phyloP scores from a whole-genome alignment of 2,888 invertebrate genomes.

The Himalopsyche anomala region DNA sequence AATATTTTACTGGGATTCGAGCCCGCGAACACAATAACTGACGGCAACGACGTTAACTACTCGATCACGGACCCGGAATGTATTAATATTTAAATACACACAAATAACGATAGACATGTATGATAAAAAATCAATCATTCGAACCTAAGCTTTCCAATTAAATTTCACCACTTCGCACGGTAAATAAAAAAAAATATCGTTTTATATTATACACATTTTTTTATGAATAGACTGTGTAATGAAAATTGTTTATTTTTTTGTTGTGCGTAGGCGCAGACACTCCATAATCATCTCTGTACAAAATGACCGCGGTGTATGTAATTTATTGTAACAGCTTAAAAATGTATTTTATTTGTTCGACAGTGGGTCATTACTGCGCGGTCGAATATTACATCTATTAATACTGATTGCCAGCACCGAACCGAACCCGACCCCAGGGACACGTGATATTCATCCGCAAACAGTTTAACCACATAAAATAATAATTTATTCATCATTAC shows the following conservation, averaged over 20 bases:
- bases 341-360: conserved; percentile 63
- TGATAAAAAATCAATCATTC: no score
- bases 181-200: neutral
- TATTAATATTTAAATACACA: no score
- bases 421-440: neutral
- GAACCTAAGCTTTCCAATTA: neutral
- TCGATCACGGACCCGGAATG: no score
- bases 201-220: conserved; percentile 9
- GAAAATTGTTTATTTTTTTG: conserved; percentile 23
- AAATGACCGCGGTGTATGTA: conserved; percentile 53
- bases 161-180: neutral
- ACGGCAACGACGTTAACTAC: no score
- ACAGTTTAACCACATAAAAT: neutral
- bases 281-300: conserved; percentile 38
- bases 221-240: conserved; percentile 2
- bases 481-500: neutral
- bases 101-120: no score
- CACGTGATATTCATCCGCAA: neutral
- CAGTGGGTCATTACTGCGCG: conserved; percentile 58
- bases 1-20: no score
- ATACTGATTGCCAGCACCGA: conserved; percentile 55
- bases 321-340: conserved; percentile 61
- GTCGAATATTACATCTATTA: conserved; percentile 60
- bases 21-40: no score
- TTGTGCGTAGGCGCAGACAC: conserved; percentile 4